Evolutionary conservation across 1,140 invertebrate genomes (phyloP), one percentile per base, ranked within the genome.

Genomic region (Heliconius hermathena): DNA sequence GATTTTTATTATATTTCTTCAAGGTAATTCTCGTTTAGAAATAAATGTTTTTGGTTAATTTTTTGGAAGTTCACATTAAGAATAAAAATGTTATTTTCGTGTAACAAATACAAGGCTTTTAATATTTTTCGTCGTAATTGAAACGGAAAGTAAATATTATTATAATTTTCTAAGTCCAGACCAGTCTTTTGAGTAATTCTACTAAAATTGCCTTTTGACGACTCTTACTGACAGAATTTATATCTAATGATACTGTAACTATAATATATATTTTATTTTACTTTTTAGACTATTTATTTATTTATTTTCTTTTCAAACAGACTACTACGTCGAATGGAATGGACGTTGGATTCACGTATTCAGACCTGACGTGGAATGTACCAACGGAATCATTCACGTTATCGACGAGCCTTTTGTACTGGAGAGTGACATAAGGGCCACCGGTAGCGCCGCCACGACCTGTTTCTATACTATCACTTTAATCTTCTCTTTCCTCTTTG

Each of bases 341-440:
- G 60, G 60, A 66, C 60, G 60, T 66, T 66, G 60, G 60, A 97
- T 98, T 78, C 96, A 96, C 78, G 97, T 99, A n/a, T 97, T 97
- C 87, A 96, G 98, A 80, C 97, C 98, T 3, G 98, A 99, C 91
- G 97, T 99, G 1, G 97, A 98, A 86, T 98, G 98, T 90, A 98
- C 97, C 85, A 99, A 99, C 90, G 98, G 98, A 46, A 97, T 98
- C 75, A 98, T 99, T 82, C 98, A 99, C 91, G 97, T 99, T 57
- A 98, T 99, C 86, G 98, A 98, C 88, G 95, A 94, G 78, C 97
- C 98, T 18, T 96, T 99, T 82, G 93, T 99, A 79, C 96, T 96
- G 90, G 97, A 97, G 82, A 96, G 96, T 83, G 98, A 99, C 91
- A 96, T 99, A n/a, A 95, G 96, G 80, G 97, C 97, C 16, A 97